These are phyloP conservation scores for Orthosia cruda DNA, from an alignment of 2,888 invertebrate genomes.

Conservation along the genomic window DNA sequence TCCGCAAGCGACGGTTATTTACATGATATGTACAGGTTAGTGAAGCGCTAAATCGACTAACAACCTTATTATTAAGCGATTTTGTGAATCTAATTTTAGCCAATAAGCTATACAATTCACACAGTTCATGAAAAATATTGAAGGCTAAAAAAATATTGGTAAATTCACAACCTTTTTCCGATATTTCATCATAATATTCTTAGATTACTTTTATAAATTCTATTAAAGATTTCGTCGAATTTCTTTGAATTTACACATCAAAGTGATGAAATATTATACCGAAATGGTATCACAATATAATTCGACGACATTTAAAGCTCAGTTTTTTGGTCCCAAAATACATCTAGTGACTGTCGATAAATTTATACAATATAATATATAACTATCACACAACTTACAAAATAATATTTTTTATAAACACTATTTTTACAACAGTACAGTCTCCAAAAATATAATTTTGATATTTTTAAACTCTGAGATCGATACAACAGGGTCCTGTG, in stretches of 20 bases:
- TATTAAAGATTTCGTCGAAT: slow-evolving; percentile 20
- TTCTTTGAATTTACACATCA: slow-evolving; percentile 38
- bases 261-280: slow-evolving; percentile 33
- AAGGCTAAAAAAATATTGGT: slow-evolving; percentile 23
- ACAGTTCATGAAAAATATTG: slow-evolving; percentile 20
- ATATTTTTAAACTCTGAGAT: slow-evolving; percentile 87
- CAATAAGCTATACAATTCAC: slow-evolving; percentile 36
- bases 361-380: slow-evolving; percentile 84
- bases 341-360: slow-evolving; percentile 71
- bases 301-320: slow-evolving; percentile 82
- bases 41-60: slow-evolving; percentile 8
- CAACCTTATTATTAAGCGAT: not conserved
- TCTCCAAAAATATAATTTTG: slow-evolving; percentile 80
- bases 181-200: slow-evolving; percentile 23
- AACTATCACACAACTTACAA: slow-evolving; percentile 86
- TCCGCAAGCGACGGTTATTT: slow-evolving; percentile 62
- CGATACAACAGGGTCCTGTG: slow-evolving; percentile 77
- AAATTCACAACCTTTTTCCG: slow-evolving; percentile 63
- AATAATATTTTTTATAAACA: slow-evolving; percentile 68
- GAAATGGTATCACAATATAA: slow-evolving; percentile 35
- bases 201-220: slow-evolving; percentile 17
- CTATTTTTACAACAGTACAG: slow-evolving; percentile 76
- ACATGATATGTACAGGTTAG: slow-evolving; percentile 72
- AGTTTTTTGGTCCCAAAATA: slow-evolving; percentile 84
- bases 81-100: slow-evolving; percentile 11